A percentile compares a stretch with the other conserved stretches of the same genome.
These are phyloP conservation scores for Sciurus niger DNA, from an alignment of 2,113 vertebrate species.

Conservation along the genomic window DNA sequence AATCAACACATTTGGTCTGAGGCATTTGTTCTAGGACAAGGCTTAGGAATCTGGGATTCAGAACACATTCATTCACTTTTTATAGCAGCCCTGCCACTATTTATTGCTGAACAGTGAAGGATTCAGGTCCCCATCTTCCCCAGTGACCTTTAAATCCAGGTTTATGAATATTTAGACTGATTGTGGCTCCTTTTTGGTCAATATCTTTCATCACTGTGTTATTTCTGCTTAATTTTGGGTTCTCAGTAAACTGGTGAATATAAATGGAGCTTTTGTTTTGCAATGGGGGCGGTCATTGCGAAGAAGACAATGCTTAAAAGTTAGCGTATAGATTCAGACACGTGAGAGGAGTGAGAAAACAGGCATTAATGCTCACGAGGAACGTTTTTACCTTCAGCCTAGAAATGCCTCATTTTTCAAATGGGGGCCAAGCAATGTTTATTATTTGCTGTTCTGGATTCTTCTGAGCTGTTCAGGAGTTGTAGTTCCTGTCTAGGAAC, in stretches of 20 bases:
- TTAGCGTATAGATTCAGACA: background rate
- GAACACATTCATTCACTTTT: slow-evolving; percentile 1
- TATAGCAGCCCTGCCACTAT: background rate
- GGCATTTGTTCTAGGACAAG: background rate
- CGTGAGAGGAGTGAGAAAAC: background rate
- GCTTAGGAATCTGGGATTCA: background rate
- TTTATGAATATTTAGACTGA: slow-evolving; percentile 58
- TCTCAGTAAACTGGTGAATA: background rate
- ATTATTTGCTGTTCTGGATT: slow-evolving; percentile 1
- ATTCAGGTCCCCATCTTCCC: background rate
- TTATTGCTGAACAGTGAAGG: background rate
- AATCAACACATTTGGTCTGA: background rate
- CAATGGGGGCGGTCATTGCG: background rate
- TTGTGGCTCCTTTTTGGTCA: slow-evolving; percentile 78
- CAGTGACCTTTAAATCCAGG: background rate
- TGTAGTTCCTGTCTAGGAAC: background rate
- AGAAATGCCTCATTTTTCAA: slow-evolving; percentile 56
- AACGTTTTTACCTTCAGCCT: background rate
- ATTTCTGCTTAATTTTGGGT: background rate
- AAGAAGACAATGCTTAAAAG: background rate
- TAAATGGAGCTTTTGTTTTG: background rate
- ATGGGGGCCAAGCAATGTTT: background rate
- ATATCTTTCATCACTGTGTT: background rate
- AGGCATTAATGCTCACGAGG: background rate
- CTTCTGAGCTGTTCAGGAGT: background rate